A percentile compares a stretch with the other conserved stretches of the same genome.
These are phyloP conservation scores for Nannoperca obscura DNA, from an alignment of 2,797 vertebrate genomes.

Conservation along the genomic window DNA sequence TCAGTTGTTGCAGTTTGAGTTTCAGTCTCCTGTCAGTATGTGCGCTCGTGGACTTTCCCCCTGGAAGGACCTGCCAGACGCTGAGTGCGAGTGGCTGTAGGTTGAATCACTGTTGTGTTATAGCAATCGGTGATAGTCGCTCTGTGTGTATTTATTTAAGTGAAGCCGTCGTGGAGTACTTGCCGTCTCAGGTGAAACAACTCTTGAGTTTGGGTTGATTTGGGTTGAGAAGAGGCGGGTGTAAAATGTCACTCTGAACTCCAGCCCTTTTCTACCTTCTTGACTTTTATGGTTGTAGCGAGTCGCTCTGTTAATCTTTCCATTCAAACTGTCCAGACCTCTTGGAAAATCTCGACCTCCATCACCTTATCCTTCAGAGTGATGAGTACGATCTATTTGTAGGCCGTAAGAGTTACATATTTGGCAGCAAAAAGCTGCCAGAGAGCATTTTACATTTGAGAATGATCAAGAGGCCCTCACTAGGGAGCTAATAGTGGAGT, in stretches of 20 bases:
- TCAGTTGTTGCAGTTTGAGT: background rate
- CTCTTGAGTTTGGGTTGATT: constrained; percentile 17
- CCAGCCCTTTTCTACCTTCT: constrained; percentile 65
- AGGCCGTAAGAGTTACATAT: constrained; percentile 17
- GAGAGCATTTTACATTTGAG: constrained; percentile 11
- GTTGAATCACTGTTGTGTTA: constrained; percentile 51
- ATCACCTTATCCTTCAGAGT: constrained; percentile 1
- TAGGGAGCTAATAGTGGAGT: constrained; percentile 5
- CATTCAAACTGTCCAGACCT: constrained; percentile 63
- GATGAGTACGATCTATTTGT: background rate
- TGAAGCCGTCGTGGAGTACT: constrained; percentile 26
- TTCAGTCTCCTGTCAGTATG: constrained; percentile 6
- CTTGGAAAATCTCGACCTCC: constrained; percentile 74
- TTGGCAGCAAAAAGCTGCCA: background rate
- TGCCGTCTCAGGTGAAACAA: constrained; percentile 61
- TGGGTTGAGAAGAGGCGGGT: background rate
- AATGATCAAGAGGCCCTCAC: constrained; percentile 19
- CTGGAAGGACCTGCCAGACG: background rate
- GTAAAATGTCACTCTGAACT: constrained; percentile 25
- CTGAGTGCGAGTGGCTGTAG: constrained; percentile 1
- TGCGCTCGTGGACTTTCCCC: constrained; percentile 4
- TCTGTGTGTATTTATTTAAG: constrained; percentile 43
- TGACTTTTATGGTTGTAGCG: constrained; percentile 80
- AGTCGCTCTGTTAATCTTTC: constrained; percentile 79
- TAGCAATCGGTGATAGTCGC: constrained; percentile 51